Conservation (phyloP, 2,113 vertebrate species). For the Petaurus breviceps region DNA sequence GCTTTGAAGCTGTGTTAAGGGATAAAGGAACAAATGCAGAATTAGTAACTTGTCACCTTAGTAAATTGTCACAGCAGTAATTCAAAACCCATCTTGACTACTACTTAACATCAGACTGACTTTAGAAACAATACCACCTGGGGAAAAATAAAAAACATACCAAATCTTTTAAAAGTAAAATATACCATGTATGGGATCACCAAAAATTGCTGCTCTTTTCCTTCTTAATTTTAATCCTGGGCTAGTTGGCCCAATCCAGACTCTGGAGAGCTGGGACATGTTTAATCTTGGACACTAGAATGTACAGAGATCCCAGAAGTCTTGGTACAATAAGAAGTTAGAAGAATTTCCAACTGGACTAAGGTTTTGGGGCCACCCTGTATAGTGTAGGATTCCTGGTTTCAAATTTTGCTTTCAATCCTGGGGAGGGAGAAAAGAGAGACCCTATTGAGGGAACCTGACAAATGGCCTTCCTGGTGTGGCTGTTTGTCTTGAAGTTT, state of each 20-base stretch:
- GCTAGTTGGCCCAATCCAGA: background rate
- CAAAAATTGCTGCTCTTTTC: too few species aligned
- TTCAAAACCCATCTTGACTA: background rate
- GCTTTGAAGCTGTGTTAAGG: slow-evolving; percentile 14
- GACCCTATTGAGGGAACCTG: background rate
- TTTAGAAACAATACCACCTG: background rate
- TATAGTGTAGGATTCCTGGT: background rate
- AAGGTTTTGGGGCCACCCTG: background rate
- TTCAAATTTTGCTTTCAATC: background rate
- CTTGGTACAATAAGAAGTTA: background rate
- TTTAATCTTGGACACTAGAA: background rate
- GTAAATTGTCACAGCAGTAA: too few species aligned
- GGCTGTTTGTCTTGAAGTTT: background rate
- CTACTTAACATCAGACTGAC: too few species aligned
- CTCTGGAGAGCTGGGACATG: too few species aligned
- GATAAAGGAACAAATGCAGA: background rate
- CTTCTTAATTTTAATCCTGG: background rate
- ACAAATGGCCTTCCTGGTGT: too few species aligned
- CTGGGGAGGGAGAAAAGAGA: too few species aligned
- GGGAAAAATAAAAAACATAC: too few species aligned
- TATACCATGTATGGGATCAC: too few species aligned
- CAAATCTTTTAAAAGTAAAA: too few species aligned
- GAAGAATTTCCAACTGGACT: too few species aligned
- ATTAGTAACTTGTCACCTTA: background rate
- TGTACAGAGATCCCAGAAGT: background rate